phyloP scores from a whole-genome alignment of 2,113 vertebrate species.

The Columbina picui region DNA sequence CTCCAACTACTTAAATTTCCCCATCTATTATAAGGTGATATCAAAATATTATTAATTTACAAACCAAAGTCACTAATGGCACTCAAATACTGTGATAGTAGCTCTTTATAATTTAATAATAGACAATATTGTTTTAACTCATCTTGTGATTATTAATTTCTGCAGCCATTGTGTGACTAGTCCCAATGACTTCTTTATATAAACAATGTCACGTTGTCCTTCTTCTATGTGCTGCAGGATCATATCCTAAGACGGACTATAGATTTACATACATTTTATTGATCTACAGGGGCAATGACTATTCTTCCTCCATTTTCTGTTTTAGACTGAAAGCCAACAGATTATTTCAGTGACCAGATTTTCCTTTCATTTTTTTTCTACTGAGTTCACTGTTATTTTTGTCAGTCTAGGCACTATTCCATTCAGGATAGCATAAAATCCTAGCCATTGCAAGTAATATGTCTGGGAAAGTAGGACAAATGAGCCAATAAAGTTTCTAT shows the following conservation, averaged over 20 bases:
- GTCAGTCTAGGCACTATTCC: neutral
- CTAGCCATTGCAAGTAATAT: neutral
- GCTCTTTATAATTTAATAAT: neutral
- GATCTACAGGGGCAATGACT: neutral
- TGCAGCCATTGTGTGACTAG: neutral
- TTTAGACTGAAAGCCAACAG: neutral
- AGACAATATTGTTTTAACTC: neutral
- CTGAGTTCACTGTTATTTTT: neutral
- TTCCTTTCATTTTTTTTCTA: neutral
- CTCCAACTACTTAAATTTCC: neutral
- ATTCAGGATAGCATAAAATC: neutral
- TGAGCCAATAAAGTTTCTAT: neutral
- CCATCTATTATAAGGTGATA: neutral
- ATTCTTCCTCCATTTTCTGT: neutral
- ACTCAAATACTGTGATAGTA: neutral
- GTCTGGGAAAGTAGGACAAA: neutral
- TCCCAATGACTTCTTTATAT: neutral
- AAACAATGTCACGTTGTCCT: neutral
- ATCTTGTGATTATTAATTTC: slow-evolving; percentile 1
- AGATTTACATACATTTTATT: neutral
- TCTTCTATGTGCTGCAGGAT: neutral
- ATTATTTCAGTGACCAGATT: neutral
- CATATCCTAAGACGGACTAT: neutral
- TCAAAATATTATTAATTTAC: neutral
- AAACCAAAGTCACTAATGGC: neutral